Evolutionary conservation across 2,113 vertebrate species (phyloP), one percentile per base, ranked within the genome.

Genomic region (Notarius lentiginosus): DNA sequence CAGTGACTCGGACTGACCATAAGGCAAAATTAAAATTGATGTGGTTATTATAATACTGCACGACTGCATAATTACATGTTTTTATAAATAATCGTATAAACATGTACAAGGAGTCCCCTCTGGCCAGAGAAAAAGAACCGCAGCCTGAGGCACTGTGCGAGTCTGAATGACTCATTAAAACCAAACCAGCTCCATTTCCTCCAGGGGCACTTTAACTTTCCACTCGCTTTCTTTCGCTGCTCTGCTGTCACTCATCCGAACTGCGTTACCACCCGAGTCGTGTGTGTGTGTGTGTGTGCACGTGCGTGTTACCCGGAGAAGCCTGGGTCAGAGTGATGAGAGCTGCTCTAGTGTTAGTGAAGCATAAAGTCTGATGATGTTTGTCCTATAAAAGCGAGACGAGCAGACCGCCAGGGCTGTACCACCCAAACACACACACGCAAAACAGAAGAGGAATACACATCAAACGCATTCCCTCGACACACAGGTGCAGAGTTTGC

Each of bases 341-440:
- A 82, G 66, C 49, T 91, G 58, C 72, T 89, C 49, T 80, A 66
- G 75, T 88, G 90, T 92, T 87, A 91, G 87, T 89, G 84, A 91
- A 90, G 90, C 87, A 86, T 81, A 24, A 70, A 89, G 89, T 92
- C 87, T 88, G 72, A 94, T 90, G 88, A 90, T 86, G 84, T 93
- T 91, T 95, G 93, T 93, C 92, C 94, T 91, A 87, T 93, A 92
- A 92, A 86, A 92, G 92, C 91, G 88, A 92, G 91, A 79, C 87
- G 76, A 79, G 81, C 47, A 75, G 65, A 55, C 27, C 18, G 51
- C 77, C 84, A 81, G 72, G 84, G 51, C 34, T 77, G 88, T 73
- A 84, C 83, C 86, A 82, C 88, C 49, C 65, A 88, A 88, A 53
- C 58, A 85, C 86, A 63, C 82, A 82, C 83, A 81, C 72, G 47